Conservation (phyloP, 1,140 invertebrate species). For the Antheraea pernyi region DNA sequence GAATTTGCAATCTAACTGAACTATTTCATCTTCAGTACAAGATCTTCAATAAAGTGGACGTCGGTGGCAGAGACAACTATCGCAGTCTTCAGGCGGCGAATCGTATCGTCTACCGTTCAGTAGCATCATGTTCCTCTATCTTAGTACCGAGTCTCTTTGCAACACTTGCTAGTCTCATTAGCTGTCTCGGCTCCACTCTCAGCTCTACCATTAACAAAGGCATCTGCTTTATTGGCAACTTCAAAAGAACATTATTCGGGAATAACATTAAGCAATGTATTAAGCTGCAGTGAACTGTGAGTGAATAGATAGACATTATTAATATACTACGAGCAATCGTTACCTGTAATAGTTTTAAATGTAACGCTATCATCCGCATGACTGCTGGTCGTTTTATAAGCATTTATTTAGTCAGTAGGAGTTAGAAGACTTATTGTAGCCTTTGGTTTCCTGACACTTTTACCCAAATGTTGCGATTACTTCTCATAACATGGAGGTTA, state of each 20-base stretch:
- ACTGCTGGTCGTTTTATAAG: no score
- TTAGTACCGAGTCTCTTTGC: constrained; percentile 35
- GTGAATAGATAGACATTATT: neutral
- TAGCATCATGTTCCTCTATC: constrained; percentile 36
- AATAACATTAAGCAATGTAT: constrained; percentile 34
- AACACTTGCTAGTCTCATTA: constrained; percentile 36
- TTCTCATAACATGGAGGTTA: no score
- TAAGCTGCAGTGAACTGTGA: constrained; percentile 9
- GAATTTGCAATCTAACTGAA: constrained; percentile 1
- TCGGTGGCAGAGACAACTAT: constrained; percentile 59
- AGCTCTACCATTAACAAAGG: constrained; percentile 30
- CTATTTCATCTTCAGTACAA: constrained; percentile 49
- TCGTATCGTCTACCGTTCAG: constrained; percentile 53
- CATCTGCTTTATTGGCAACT: constrained; percentile 40
- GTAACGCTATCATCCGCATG: no score
- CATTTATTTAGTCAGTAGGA: no score
- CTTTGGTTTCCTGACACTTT: no score
- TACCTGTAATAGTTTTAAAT: no score
- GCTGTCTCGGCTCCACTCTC: constrained; percentile 32
- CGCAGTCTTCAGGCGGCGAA: constrained; percentile 50
- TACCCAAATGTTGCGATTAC: no score
- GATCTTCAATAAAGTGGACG: constrained; percentile 48
- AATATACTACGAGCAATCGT: no score
- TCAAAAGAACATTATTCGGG: constrained; percentile 50
- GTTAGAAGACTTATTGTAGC: no score